Evolutionary conservation across 2,113 vertebrate species (phyloP), one percentile per base, ranked within the genome.

Genomic region (Cinclus cinclus): DNA sequence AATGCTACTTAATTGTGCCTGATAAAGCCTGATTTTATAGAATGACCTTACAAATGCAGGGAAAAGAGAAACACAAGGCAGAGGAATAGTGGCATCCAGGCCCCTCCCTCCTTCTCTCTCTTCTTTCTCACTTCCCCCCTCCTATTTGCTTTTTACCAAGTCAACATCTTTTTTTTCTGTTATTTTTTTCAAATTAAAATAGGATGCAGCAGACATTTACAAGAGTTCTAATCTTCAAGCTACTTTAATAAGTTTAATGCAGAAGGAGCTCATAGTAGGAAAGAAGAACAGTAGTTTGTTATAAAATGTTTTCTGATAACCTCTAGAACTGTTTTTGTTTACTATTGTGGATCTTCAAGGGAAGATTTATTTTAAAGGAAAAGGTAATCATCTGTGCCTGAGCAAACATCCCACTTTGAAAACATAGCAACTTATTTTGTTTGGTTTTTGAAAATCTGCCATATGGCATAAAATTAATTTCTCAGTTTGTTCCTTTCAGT

Each of bases 61-160:
- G 30, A 67, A 80, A 86, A 69, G 44, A 75, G 16, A 89, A 83
- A 69, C 25, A 80, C 4, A 44, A 44, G 14, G 7, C 17, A 46
- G 25, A 75, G 7, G 8, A 65, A 58, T 30, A 16, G 13, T 67
- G 25, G 3, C 22, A 52, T 79, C 85, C n/a, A 46, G 7, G 7
- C 3, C 4, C 1, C 4, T 41, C 7, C 3, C 6, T 39, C 8
- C 14, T 20, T 39, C 15, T 37, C 22, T 22, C 31, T 22, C 24
- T 62, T 58, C 9, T 47, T 37, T 55, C 14, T 33, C 5, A 62
- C 11, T 60, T 80, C 5, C 2, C 5, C 5, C 20, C 23, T 78
- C 11, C 3, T 2, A 18, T 58, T 78, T 69, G 9, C 11, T 62
- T 81, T 83, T 71, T 50, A 60, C 33, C 3, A 20, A 27, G 10